These are phyloP conservation scores for Pogonognathellus flavescens DNA, from an alignment of 1,140 invertebrate genomes.

Conservation along the genomic window DNA sequence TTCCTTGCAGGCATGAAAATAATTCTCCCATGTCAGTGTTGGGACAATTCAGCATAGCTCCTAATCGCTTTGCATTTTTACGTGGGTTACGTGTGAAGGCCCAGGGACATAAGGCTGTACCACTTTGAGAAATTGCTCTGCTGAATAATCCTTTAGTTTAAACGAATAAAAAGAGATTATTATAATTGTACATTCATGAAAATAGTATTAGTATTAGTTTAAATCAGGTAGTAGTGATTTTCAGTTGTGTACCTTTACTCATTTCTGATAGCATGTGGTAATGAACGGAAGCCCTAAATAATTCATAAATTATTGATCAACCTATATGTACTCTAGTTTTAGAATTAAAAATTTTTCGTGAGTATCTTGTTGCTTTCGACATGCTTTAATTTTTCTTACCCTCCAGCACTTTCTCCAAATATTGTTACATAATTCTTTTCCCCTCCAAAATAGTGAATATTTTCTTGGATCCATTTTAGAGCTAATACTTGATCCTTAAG, in stretches of 20 bases:
- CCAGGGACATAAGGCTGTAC: constrained; percentile 81
- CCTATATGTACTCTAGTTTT: neutral
- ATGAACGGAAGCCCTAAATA: constrained; percentile 54
- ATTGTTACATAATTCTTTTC: constrained; percentile 84
- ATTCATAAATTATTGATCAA: neutral
- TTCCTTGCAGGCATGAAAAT: constrained; percentile 79
- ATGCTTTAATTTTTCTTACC: neutral
- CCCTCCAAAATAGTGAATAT: constrained; percentile 88
- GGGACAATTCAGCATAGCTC: constrained; percentile 79
- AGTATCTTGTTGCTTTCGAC: too few species aligned
- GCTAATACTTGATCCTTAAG: constrained; percentile 56
- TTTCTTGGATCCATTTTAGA: constrained; percentile 77
- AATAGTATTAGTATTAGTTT: too few species aligned
- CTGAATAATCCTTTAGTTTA: constrained; percentile 48
- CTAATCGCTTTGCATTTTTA: constrained; percentile 79
- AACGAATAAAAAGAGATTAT: too few species aligned
- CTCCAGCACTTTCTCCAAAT: constrained; percentile 29
- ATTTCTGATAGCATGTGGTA: constrained; percentile 59
- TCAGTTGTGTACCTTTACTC: constrained; percentile 54
- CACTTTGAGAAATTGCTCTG: constrained; percentile 74
- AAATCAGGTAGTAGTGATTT: neutral
- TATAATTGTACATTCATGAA: too few species aligned
- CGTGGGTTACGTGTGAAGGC: constrained; percentile 77
- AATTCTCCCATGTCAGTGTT: constrained; percentile 73
- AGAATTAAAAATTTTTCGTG: too few species aligned